phyloP scores from a whole-genome alignment of 2,888 invertebrate species.

The Desoria tigrina region DNA sequence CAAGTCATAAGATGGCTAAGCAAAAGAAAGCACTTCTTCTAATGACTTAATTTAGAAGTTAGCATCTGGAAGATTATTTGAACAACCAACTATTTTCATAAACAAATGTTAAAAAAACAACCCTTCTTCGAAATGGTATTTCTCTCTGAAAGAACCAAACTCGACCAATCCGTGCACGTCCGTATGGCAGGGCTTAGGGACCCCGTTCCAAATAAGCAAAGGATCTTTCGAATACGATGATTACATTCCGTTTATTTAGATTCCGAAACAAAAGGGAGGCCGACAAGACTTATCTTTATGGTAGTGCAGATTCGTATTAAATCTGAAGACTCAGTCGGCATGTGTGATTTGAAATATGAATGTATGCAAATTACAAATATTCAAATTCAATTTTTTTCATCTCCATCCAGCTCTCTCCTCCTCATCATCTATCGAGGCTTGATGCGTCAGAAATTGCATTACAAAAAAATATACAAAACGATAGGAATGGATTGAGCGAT shows the following conservation, averaged over 20 bases:
- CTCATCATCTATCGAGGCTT: not conserved
- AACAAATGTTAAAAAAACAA: no score
- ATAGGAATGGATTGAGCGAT: not conserved
- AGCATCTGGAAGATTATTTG: no score
- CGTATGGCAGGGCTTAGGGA: no score
- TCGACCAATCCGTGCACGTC: no score
- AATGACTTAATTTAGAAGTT: no score
- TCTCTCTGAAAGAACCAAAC: no score
- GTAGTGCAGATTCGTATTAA: not conserved
- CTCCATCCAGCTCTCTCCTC: not conserved
- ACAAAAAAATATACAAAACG: not conserved
- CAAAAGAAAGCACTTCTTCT: no score
- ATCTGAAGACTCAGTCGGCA: not conserved
- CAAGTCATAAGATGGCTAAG: no score
- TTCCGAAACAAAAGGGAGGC: conserved; percentile 10
- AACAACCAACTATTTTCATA: no score
- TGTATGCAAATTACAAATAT: conserved; percentile 14
- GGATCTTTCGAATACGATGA: not conserved
- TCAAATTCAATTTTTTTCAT: conserved; percentile 2
- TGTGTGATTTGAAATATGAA: conserved; percentile 6
- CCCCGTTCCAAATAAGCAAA: no score
- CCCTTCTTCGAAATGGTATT: no score
- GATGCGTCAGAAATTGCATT: not conserved
- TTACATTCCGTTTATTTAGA: conserved; percentile 14
- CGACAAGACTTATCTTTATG: conserved; percentile 3